Percentiles rank a stretch among this genome's conserved stretches.
phyloP scores from a whole-genome alignment of 2,888 invertebrate genomes.

The Meghimatium bilineatum region DNA sequence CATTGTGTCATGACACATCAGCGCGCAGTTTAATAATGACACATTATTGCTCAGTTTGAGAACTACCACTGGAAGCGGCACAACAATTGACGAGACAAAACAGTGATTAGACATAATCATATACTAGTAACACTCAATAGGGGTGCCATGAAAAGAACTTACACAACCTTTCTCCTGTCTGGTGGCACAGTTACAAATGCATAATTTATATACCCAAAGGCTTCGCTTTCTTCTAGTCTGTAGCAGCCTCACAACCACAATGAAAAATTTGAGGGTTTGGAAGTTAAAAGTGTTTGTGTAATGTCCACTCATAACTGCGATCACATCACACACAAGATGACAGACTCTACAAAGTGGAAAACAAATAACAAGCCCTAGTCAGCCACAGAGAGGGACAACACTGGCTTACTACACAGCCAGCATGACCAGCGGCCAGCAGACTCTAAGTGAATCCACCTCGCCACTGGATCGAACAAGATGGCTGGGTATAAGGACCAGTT shows the following conservation, averaged over 20 bases:
- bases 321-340: conserved; percentile 8
- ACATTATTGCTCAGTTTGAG: too few species aligned
- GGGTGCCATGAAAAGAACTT: conserved; percentile 20
- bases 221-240: conserved; percentile 3
- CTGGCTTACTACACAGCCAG: not conserved
- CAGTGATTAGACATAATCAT: not conserved
- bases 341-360: not conserved
- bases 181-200: not conserved
- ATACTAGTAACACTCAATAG: not conserved
- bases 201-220: not conserved
- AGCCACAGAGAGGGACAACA: conserved; percentile 13
- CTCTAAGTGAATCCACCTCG: conserved; percentile 40
- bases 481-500: conserved; percentile 7
- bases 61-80: too few species aligned
- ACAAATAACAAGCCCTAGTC: conserved; percentile 27
- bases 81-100: too few species aligned
- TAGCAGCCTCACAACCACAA: conserved; percentile 43
- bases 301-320: conserved; percentile 1
- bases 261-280: conserved; percentile 15
- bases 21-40: too few species aligned
- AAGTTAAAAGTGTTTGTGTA: not conserved
- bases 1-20: too few species aligned
- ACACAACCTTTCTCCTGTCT: conserved; percentile 30
- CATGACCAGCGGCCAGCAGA: conserved; percentile 42
- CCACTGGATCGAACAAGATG: conserved; percentile 33